phyloP scores from a whole-genome alignment of 2,888 invertebrate species.

The Brachypalpus laphriformis region DNA sequence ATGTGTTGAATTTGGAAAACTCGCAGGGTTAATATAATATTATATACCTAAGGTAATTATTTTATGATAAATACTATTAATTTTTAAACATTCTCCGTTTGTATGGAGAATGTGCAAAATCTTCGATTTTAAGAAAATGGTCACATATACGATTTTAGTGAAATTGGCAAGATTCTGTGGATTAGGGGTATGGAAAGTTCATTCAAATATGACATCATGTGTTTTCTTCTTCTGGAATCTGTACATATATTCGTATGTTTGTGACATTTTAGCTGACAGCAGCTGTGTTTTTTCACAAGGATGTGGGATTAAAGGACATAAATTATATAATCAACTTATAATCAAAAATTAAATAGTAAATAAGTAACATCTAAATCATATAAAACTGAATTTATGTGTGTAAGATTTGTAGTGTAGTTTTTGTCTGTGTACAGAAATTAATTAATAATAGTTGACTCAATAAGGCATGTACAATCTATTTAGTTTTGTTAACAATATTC shows the following conservation, averaged over 20 bases:
- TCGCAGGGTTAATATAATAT: too few relatives aligned
- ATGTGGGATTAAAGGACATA: conserved; percentile 6
- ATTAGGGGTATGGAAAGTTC: neutral
- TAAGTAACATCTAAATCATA: neutral
- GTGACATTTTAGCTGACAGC: neutral
- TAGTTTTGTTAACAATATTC: conserved; percentile 25
- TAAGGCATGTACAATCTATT: conserved; percentile 7
- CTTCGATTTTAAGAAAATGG: too few relatives aligned
- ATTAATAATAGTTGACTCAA: neutral
- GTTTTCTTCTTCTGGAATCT: too few relatives aligned
- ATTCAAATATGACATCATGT: too few relatives aligned
- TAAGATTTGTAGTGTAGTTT: conserved; percentile 25
- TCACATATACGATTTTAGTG: too few relatives aligned
- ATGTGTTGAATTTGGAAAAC: too few relatives aligned
- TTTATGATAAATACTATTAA: too few relatives aligned
- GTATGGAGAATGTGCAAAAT: too few relatives aligned
- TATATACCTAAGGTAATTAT: too few relatives aligned
- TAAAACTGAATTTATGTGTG: conserved; percentile 14
- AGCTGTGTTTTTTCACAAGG: conserved; percentile 5
- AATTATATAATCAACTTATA: conserved; percentile 18
- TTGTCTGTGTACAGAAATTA: conserved; percentile 7
- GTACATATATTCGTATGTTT: neutral
- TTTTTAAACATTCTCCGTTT: too few relatives aligned
- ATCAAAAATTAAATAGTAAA: neutral
- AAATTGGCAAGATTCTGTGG: too few relatives aligned